Evolutionary conservation across 2,113 vertebrate species (phyloP).

Genomic region (Bucco capensis): DNA sequence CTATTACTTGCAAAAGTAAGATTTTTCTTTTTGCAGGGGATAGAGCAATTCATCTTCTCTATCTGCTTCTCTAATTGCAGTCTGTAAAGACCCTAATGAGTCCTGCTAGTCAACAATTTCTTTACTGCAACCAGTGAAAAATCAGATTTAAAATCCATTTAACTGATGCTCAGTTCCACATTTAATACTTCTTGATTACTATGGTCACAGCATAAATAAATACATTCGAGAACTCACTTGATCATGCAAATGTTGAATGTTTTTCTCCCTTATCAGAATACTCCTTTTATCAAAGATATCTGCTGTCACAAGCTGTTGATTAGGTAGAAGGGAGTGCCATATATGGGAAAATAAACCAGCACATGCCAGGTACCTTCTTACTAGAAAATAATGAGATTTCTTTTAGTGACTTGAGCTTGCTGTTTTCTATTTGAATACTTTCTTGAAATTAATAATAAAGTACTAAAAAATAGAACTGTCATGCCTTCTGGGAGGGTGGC

Average conservation of each 20-base stretch:
- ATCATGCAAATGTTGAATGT: neutral
- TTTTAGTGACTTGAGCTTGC: neutral
- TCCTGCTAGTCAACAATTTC: neutral
- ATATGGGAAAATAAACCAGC: neutral
- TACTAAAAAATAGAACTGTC: neutral
- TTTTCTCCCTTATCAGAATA: neutral
- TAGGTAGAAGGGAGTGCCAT: neutral
- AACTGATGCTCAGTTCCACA: neutral
- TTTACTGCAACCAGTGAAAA: neutral
- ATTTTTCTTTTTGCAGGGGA: neutral
- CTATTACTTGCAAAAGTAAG: neutral
- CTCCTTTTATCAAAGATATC: constrained; percentile 5
- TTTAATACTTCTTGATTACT: constrained; percentile 3
- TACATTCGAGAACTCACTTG: neutral
- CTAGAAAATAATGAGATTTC: neutral
- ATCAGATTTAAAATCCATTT: neutral
- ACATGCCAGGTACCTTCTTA: neutral
- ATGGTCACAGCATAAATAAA: constrained; percentile 13
- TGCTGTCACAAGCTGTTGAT: constrained; percentile 4
- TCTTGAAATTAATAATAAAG: neutral
- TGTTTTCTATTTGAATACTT: neutral
- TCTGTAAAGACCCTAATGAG: neutral
- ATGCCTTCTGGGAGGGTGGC: neutral
- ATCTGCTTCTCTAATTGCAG: neutral
- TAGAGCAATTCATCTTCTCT: neutral